Evolutionary conservation across 2,888 invertebrate species (phyloP).

Genomic region (Aphrophora alni): DNA sequence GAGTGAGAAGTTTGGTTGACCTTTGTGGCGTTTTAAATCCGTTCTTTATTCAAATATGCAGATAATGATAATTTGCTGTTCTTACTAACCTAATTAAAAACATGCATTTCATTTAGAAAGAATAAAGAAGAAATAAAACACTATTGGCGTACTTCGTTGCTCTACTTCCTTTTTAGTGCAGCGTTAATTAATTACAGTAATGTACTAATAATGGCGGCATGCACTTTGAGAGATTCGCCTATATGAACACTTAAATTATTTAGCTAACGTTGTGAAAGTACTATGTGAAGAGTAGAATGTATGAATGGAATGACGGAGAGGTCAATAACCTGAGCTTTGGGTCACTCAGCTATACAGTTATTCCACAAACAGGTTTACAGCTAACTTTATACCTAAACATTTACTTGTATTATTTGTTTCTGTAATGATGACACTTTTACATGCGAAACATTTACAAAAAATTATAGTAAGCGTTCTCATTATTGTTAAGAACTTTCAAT

Average conservation of each 20-base stretch:
- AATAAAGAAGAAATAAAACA: background rate
- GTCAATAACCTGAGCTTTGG: background rate
- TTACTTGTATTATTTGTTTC: background rate
- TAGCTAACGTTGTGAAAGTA: background rate
- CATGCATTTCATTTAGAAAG: too few relatives aligned
- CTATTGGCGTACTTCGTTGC: background rate
- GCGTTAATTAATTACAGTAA: background rate
- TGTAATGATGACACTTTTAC: too few relatives aligned
- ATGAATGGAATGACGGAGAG: background rate
- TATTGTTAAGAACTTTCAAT: too few relatives aligned
- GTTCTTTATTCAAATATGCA: too few relatives aligned
- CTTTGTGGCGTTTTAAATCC: too few relatives aligned
- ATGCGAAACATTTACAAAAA: too few relatives aligned
- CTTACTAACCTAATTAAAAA: too few relatives aligned
- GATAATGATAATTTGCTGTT: too few relatives aligned
- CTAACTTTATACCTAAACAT: background rate
- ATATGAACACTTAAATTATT: background rate
- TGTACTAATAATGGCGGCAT: background rate
- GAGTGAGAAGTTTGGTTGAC: too few relatives aligned
- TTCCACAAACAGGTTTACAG: background rate
- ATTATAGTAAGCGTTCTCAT: too few relatives aligned
- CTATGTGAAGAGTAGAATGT: background rate
- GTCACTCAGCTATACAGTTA: constrained; percentile 2
- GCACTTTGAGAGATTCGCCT: too few relatives aligned
- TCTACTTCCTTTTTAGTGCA: background rate